Base-by-base conservation (phyloP, 2,113 vertebrate species). In the Acanthochromis polyacanthus region DNA sequence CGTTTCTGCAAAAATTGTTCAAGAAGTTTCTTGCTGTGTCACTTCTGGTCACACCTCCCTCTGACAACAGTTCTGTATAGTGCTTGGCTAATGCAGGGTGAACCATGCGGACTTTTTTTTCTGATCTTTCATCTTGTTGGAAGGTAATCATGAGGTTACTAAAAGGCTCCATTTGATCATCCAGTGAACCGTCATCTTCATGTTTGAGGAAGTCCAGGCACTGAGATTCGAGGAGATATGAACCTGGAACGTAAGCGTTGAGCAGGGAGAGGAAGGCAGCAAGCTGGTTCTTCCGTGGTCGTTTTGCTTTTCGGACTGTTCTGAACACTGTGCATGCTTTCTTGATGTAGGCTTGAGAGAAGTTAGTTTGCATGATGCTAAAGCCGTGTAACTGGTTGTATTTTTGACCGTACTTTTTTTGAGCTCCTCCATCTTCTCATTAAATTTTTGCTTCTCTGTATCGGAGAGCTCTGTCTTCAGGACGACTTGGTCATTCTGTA, bases 281-380 rank as follows among this genome's bases (percentile, higher is more conserved):
- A 11, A 90, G 85, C 70, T 90, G 75, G 0, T 1, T 52, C 7
- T 62, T 53, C 10, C 1, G 51, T 9, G 43, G 43, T 7, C 5
- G 66, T 0, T n/a, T 19, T 43, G 5, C 4, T 52, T 0, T 75
- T 48, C 3, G 3, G 12, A 62, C 3, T 0, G 22, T 10, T 0
- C 3, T 20, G 25, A 89, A 53, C 0, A 15, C 15, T 1, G 0
- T 3, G 8, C 83, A 89, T n/a, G 43, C 45, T 1, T 70, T 0
- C 19, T 11, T 0, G 58, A 76, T 1, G 1, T 80, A 75, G 1
- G 17, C 2, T 40, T 19, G 0, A 40, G 59, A 36, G 48, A 84
- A 88, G 67, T 78, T 58, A 0, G 25, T 74, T 66, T 70, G 58
- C 46, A 92, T 81, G 16, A 92, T 84, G 11, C 89, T 84, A 58